phyloP scores from a whole-genome alignment of 2,888 invertebrate species.

The Drosophila phalerata region DNA sequence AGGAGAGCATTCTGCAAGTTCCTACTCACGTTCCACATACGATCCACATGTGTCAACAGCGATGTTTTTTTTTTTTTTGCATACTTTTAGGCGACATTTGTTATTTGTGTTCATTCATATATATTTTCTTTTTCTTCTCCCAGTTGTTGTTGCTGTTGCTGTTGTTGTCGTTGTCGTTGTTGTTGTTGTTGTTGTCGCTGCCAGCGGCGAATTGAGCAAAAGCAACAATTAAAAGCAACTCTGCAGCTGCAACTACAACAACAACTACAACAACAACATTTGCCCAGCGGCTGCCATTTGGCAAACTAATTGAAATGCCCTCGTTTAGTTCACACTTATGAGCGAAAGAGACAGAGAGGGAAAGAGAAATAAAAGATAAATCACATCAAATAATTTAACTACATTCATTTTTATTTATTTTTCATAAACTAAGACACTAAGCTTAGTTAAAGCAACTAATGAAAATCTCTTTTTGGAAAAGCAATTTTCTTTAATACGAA shows the following conservation, averaged over 20 bases:
- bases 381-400: conserved; percentile 32
- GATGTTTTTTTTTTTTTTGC: no score
- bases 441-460: conserved; percentile 35
- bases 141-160: neutral
- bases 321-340: conserved; percentile 34
- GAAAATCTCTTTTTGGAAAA: conserved; percentile 29
- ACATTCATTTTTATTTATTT: no score
- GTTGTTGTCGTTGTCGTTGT: conserved; percentile 8
- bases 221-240: conserved; percentile 58
- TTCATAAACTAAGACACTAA: conserved; percentile 19
- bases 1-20: neutral
- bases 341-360: neutral
- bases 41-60: neutral
- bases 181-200: conserved; percentile 5
- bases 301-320: conserved; percentile 66
- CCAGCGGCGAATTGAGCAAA: conserved; percentile 23
- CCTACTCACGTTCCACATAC: neutral
- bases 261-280: conserved; percentile 29
- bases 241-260: conserved; percentile 20
- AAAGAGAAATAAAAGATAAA: no score
- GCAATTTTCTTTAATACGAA: conserved; percentile 40
- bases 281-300: conserved; percentile 46
- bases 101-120: conserved; percentile 16
- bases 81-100: conserved; percentile 57
- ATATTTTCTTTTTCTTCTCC: neutral